Conservation (phyloP, 2,888 invertebrate species). For the Cheilosia urbana region DNA sequence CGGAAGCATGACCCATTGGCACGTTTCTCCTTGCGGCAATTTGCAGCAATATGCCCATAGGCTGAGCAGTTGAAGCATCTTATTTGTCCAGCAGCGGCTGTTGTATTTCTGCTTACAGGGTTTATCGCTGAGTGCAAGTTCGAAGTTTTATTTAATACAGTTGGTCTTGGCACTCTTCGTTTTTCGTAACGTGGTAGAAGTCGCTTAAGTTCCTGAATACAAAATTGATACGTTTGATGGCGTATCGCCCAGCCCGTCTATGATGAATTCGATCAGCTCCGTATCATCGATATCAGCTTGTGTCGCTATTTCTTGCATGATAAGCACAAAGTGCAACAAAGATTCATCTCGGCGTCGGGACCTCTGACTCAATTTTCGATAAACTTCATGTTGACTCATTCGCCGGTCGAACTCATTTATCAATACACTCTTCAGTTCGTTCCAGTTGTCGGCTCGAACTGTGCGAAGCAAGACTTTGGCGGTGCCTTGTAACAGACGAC, state of each 20-base stretch:
- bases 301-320: conserved; percentile 35
- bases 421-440: neutral
- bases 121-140: neutral
- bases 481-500: neutral
- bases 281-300: conserved; percentile 20
- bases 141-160: neutral
- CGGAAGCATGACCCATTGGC: conserved; percentile 3
- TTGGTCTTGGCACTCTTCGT: neutral
- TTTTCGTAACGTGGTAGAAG: conserved; percentile 19
- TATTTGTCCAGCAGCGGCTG: neutral
- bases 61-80: conserved; percentile 34
- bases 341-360: conserved; percentile 12
- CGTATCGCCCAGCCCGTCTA: conserved; percentile 21
- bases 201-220: conserved; percentile 12
- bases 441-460: conserved; percentile 9
- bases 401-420: conserved; percentile 9
- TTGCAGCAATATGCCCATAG: conserved; percentile 30
- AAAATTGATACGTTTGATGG: conserved; percentile 21
- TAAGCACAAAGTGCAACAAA: conserved; percentile 12
- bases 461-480: no score
- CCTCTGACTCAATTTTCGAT: neutral
- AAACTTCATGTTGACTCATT: neutral
- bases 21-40: no score
- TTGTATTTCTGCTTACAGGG: neutral
- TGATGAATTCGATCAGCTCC: conserved; percentile 29